Evolutionary conservation across 2,888 invertebrate species (phyloP).

Genomic region (Heliconius cydno): DNA sequence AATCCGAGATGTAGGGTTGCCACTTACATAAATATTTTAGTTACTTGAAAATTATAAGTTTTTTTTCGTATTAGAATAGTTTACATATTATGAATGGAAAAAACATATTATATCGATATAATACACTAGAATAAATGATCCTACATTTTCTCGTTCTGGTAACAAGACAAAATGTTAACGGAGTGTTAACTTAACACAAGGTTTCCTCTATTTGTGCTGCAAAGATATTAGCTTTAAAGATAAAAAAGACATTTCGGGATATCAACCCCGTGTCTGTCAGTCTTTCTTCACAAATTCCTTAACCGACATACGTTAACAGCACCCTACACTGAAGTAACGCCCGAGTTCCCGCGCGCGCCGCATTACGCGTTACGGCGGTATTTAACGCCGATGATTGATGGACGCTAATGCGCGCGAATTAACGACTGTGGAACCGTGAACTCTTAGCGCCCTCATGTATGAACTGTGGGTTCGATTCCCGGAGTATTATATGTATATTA

Average conservation of each 20-base stretch:
- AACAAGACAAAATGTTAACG: too few species aligned
- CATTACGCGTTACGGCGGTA: slow-evolving; percentile 52
- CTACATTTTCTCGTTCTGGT: too few species aligned
- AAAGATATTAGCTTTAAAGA: too few species aligned
- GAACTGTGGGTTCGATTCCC: neutral
- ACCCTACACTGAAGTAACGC: slow-evolving; percentile 44
- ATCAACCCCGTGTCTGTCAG: neutral
- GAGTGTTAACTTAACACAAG: too few species aligned
- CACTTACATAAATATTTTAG: neutral
- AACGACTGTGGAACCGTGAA: slow-evolving; percentile 25
- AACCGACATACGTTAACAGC: neutral
- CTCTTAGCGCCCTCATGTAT: neutral
- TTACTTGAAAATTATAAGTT: neutral
- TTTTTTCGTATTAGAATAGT: neutral
- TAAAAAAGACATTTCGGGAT: too few species aligned
- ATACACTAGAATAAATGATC: too few species aligned
- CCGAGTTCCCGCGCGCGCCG: slow-evolving; percentile 54
- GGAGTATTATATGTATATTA: neutral
- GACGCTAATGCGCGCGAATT: slow-evolving; percentile 58
- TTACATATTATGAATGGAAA: too few species aligned
- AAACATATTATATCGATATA: too few species aligned
- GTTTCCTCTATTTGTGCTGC: too few species aligned
- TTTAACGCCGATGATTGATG: slow-evolving; percentile 61
- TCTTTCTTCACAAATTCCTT: neutral
- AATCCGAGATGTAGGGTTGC: slow-evolving; percentile 37